Conservation (phyloP, 2,113 vertebrate species). For the Acrocephalus kingi region DNA sequence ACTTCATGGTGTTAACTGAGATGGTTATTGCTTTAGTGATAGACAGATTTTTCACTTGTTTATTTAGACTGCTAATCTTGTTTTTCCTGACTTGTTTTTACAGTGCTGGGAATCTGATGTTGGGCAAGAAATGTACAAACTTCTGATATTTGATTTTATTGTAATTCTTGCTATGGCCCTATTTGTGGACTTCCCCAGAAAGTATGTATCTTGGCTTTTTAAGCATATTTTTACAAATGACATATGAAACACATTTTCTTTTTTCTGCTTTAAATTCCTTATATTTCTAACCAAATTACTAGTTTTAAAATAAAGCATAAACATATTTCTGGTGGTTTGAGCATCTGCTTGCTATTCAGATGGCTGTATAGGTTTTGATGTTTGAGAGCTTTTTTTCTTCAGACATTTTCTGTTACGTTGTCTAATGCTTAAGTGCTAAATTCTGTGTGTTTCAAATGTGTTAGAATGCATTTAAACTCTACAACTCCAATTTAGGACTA, state of each 20-base stretch:
- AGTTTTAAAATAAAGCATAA: neutral
- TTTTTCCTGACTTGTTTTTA: conserved; percentile 15
- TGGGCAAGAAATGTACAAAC: conserved; percentile 98
- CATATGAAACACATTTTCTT: neutral
- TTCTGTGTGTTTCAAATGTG: neutral
- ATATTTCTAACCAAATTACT: neutral
- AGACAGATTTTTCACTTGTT: neutral
- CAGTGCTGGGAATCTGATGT: conserved; percentile 97
- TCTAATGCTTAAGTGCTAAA: neutral
- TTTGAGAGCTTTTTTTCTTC: neutral
- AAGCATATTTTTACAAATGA: neutral
- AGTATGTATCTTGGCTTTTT: conserved; percentile 75
- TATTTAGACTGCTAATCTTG: neutral
- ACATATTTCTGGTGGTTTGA: neutral
- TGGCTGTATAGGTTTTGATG: neutral
- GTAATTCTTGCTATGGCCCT: conserved; percentile 83
- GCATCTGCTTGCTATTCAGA: neutral
- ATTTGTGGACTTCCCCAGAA: conserved; percentile 91
- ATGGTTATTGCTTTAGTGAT: neutral
- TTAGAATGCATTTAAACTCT: neutral
- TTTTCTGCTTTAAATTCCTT: neutral
- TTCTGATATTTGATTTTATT: conserved; percentile 95
- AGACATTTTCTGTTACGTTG: neutral
- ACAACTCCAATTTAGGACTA: neutral
- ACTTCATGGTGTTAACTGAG: neutral